Percentiles rank a stretch among this genome's conserved stretches.
phyloP scores from a whole-genome alignment of 1,140 invertebrate species.

The silkworm (Bombyx mori) region ASM3026992v2 NC_085128.1:8179001-8179500 shows the following conservation, averaged over 20 bases:
- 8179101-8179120: constrained; percentile 15
- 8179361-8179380: constrained; percentile 46
- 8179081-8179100: constrained; percentile 9
- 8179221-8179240: background rate
- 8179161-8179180: constrained; percentile 15
- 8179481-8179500: constrained; percentile 19
- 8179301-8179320: no score
- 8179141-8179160: constrained; percentile 8
- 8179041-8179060: no score
- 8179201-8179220: constrained; percentile 33
- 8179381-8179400: constrained; percentile 60
- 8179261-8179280: no score
- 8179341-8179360: background rate
- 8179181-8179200: constrained; percentile 28
- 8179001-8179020: constrained; percentile 60
- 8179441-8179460: constrained; percentile 68
- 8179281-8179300: no score
- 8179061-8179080: background rate
- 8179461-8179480: constrained; percentile 30
- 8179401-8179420: constrained; percentile 70
- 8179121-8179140: constrained; percentile 10
- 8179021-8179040: constrained; percentile 36
- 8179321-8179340: no score
- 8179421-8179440: constrained; percentile 47
- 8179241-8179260: background rate